Base-by-base conservation (phyloP, 2,113 vertebrate genomes). In the Potamarius usumacintae region DNA sequence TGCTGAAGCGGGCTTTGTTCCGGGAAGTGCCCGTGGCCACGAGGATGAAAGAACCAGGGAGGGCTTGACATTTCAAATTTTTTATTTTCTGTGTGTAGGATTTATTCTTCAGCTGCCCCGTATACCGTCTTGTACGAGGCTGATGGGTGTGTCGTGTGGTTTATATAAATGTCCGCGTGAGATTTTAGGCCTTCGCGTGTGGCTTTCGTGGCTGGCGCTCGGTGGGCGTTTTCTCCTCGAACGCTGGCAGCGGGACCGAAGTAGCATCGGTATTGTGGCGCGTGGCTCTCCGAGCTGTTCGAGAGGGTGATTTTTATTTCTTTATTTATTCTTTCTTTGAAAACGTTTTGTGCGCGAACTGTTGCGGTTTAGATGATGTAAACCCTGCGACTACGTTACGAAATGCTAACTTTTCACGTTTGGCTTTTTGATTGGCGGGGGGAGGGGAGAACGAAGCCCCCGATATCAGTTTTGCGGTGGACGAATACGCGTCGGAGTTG, bases 241-340 rank as follows among this genome's bases (percentile, higher is more conserved):
- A 81, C 62, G 25, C 25, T 88, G 80, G 62, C 74, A 62, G 50
- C 67, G 86, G 86, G 69, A 78, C 81, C 17, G 67, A 77, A 78
- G 7, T 30, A 52, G 17, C 53, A 9, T 87, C 83, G 17, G 55
- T 67, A 10, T 67, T 9, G 22, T 82, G 78, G 65, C 55, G 10
- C 81, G 74, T 7, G 4, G 34, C 20, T 72, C 2, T 82, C 53
- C 52, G 30, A 69, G 78, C 9, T 42, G 53, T 9, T 52, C 85
- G 60, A 55, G 60, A n/a, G 48, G 52, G 27, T 27, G 17, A n/a
- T 27, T 67, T 30, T 79, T 17, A 30, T 48, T 0, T 5, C 7
- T 71, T 71, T 17, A 7, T 0, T 71, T 7, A 1, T 30, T 1
- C 1, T 30, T 69, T 30, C 30, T 25, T 25, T 60, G 20, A 8